These are phyloP conservation scores for Procapra przewalskii DNA, from an alignment of 2,113 vertebrate species.

Conservation along the genomic window DNA sequence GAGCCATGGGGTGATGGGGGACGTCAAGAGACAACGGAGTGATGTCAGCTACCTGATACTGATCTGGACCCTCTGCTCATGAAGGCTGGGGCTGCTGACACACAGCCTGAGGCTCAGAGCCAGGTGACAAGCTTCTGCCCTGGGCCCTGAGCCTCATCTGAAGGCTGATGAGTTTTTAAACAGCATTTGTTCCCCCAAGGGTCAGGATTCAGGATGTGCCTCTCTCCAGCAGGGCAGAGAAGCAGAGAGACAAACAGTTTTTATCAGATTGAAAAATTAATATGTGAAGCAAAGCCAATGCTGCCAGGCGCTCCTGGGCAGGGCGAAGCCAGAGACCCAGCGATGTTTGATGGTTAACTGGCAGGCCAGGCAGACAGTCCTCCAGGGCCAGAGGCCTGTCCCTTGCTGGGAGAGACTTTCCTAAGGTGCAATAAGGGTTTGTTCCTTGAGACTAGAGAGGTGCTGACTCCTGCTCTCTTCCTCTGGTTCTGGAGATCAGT, in stretches of 20 bases:
- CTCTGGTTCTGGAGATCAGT: background rate
- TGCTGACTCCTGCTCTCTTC: background rate
- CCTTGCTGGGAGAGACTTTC: background rate
- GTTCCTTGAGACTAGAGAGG: background rate
- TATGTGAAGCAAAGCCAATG: background rate
- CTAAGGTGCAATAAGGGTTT: background rate
- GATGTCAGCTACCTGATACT: background rate
- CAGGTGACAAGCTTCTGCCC: background rate
- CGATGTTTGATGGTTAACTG: background rate
- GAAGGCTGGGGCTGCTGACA: background rate
- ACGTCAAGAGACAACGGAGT: background rate
- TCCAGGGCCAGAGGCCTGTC: background rate
- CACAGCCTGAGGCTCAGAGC: background rate
- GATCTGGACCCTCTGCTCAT: background rate
- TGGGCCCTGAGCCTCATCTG: background rate
- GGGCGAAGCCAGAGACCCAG: background rate
- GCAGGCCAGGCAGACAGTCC: background rate
- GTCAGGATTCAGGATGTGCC: background rate
- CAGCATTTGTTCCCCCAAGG: background rate
- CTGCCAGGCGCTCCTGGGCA: background rate
- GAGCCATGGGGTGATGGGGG: accelerated
- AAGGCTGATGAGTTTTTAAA: background rate
- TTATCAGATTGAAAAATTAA: constrained; percentile 46
- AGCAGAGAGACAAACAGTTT: background rate
- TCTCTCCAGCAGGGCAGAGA: background rate